A percentile compares a stretch with the other conserved stretches of the same genome.
phyloP scores from a whole-genome alignment of 2,113 vertebrate species.

The Lepus timidus region DNA sequence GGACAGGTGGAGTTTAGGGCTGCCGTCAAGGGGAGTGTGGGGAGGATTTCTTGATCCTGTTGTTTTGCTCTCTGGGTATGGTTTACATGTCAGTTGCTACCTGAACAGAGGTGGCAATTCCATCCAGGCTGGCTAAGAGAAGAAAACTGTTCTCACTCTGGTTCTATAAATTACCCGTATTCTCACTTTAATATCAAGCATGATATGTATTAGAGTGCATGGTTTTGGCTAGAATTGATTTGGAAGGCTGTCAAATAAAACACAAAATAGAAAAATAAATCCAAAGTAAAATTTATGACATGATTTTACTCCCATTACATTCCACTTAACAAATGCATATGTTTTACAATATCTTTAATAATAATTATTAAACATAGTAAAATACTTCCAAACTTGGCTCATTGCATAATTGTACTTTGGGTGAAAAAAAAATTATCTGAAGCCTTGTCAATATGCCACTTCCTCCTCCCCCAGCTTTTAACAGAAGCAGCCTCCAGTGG shows the following conservation, averaged over 20 bases:
- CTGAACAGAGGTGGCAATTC: conserved; percentile 82
- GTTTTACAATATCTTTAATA: conserved; percentile 91
- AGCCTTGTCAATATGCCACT: conserved; percentile 91
- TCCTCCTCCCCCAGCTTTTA: conserved; percentile 92
- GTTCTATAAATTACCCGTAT: conserved; percentile 75
- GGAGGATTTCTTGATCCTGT: conserved; percentile 3
- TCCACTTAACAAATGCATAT: conserved; percentile 90
- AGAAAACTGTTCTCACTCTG: conserved; percentile 81
- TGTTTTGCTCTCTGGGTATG: conserved; percentile 54
- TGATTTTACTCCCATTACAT: conserved; percentile 85
- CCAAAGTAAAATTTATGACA: conserved; percentile 83
- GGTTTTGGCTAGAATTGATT: conserved; percentile 83
- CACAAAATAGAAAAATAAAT: conserved; percentile 85
- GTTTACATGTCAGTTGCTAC: conserved; percentile 76
- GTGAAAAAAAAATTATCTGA: conserved; percentile 87
- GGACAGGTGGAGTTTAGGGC: background rate
- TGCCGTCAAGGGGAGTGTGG: background rate
- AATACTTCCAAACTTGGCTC: conserved; percentile 92
- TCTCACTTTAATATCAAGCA: conserved; percentile 82
- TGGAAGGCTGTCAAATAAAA: conserved; percentile 80
- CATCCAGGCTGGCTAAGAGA: conserved; percentile 76
- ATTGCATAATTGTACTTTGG: conserved; percentile 89
- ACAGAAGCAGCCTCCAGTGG: conserved; percentile 92
- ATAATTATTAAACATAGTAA: conserved; percentile 93
- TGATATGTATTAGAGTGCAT: conserved; percentile 74